phyloP scores from a whole-genome alignment of 2,113 vertebrate genomes.

The Silurus asotus region DNA sequence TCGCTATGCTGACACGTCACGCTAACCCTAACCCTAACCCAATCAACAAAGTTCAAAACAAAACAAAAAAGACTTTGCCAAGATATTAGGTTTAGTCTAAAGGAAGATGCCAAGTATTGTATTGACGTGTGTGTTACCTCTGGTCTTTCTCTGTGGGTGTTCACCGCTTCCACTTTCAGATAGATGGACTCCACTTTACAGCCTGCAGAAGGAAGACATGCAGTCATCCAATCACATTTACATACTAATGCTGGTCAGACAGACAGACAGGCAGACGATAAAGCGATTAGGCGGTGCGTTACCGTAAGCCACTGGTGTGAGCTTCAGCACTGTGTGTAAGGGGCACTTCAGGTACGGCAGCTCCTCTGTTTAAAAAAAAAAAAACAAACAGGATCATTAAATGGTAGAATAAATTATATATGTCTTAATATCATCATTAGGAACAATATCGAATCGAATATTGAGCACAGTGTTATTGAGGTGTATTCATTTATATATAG shows the following conservation, averaged over 20 bases:
- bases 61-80: neutral
- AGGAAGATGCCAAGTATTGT: neutral
- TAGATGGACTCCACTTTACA: conserved; percentile 91
- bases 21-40: neutral
- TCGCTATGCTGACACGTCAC: neutral
- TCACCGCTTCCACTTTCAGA: conserved; percentile 89
- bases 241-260: neutral
- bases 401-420: neutral
- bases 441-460: neutral
- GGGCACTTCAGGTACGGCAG: conserved; percentile 97
- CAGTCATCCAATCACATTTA: neutral
- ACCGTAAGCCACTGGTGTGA: conserved; percentile 97
- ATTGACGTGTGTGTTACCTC: conserved; percentile 76
- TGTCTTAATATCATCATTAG: neutral
- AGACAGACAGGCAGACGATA: neutral
- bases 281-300: conserved; percentile 50
- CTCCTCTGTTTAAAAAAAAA: conserved; percentile 83
- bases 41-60: neutral
- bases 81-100: neutral
- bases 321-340: conserved; percentile 91
- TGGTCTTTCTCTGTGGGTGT: conserved; percentile 89
- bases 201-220: conserved; percentile 63
- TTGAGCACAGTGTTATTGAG: neutral
- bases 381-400: neutral
- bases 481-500: neutral